Base-by-base conservation (phyloP, 2,888 invertebrate genomes). In the Gryllus longicercus region DNA sequence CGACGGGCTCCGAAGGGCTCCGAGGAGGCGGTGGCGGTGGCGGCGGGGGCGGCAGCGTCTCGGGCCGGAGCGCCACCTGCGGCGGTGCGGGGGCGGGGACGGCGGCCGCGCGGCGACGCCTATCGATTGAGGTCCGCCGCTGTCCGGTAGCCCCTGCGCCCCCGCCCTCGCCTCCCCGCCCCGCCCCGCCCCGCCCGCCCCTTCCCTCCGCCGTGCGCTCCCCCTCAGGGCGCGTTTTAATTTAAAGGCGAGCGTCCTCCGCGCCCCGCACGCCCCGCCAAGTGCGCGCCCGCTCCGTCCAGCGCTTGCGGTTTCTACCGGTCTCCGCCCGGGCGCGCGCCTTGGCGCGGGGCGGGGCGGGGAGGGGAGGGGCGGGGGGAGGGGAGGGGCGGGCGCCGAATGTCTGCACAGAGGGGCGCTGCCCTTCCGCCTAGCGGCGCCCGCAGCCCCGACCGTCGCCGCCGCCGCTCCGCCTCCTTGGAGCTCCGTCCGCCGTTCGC, bases 121-220 rank as follows among this genome's bases (percentile, higher is more conserved):
- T 63, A 63, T 63, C 63, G 63, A 63, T 63, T 63, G 63, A 63
- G 63, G 63, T 63, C 63, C 63, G 63, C 63, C 63, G 63, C 63
- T 63, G 63, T 63, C 63, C 63, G 63, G 63, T n/a, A 14, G 63
- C 63, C 63, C 14, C 63, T 63, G 63, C 63, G 3, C 16, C 63
- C n/a, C 63, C 14, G 16, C 63, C n/a, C 63, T 8, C 38, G 5
- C 5, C 38, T 5, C 5, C 38, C 38, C 38, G 2, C 63, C 0
- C 63, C 18, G 16, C 0, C 63, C n/a, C 11, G n/a, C 63, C 0
- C 63, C 8, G 2, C n/a, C 63, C 14, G 16, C 16, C 63, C 63
- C n/a, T 63, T 63, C 16, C 63, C n/a, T 63, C 63, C 12, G 2
- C n/a, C 63, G 63, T n/a, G 16, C 16, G 16, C 63, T 14, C 14